phyloP scores from a whole-genome alignment of 2,888 invertebrate genomes.

The Helleia helle region DNA sequence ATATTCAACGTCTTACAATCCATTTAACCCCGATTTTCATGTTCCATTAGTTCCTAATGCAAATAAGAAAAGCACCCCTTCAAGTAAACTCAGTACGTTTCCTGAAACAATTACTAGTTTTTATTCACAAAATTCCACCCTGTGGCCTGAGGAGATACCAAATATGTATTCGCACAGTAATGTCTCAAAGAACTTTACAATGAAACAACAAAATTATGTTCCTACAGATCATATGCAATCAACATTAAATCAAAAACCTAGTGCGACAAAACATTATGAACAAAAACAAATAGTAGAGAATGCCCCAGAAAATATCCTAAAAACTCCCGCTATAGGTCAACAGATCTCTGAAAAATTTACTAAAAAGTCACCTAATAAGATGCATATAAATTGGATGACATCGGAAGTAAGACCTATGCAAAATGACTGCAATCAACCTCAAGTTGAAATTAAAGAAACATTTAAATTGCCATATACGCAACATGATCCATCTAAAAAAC shows the following conservation, averaged over 20 bases:
- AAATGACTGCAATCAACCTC: conserved; percentile 40
- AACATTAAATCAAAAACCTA: conserved; percentile 35
- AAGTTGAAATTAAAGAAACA: conserved; percentile 40
- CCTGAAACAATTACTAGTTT: conserved; percentile 57
- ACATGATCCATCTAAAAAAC: conserved; percentile 41
- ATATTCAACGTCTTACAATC: conserved; percentile 54
- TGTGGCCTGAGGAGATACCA: conserved; percentile 59
- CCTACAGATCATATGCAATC: conserved; percentile 36
- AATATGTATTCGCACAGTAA: conserved; percentile 51
- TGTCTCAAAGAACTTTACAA: conserved; percentile 37
- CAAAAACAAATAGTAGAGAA: conserved; percentile 35
- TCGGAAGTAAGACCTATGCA: conserved; percentile 60
- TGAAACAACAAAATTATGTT: conserved; percentile 50
- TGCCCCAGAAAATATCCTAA: conserved; percentile 31
- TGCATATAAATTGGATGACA: conserved; percentile 70
- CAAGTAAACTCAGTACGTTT: conserved; percentile 45
- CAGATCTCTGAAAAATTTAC: conserved; percentile 53
- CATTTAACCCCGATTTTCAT: conserved; percentile 64
- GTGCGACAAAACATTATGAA: conserved; percentile 42
- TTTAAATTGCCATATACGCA: conserved; percentile 43
- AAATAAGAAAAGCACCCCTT: conserved; percentile 43
- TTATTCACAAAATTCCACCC: conserved; percentile 55
- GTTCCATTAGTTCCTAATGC: conserved; percentile 50
- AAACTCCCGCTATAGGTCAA: conserved; percentile 34
- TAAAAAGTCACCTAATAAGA: conserved; percentile 61